Conservation (phyloP, 2,113 vertebrate species). For the Meriones unguiculatus region DNA sequence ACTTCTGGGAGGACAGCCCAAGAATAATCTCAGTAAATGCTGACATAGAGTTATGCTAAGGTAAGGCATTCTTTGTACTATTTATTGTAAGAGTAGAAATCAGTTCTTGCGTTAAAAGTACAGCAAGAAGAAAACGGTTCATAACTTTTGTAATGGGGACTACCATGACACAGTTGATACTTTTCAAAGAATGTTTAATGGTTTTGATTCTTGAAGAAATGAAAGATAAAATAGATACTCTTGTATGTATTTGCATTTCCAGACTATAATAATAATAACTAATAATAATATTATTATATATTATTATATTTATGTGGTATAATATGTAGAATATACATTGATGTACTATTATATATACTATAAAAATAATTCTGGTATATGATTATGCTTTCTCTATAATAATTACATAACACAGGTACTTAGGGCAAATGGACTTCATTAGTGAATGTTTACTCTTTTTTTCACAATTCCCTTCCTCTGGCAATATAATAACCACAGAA, state of each 20-base stretch:
- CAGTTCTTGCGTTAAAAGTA: not conserved
- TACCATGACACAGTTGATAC: not conserved
- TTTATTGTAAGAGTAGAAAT: not conserved
- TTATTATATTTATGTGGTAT: not conserved
- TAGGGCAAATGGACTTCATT: not conserved
- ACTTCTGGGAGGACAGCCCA: slow-evolving; percentile 35
- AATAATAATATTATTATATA: not conserved
- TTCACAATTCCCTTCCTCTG: not conserved
- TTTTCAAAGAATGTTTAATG: not conserved
- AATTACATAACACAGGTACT: not conserved
- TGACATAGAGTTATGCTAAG: not conserved
- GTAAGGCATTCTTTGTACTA: not conserved
- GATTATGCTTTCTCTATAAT: not conserved
- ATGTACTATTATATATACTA: not conserved
- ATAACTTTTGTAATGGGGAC: not conserved
- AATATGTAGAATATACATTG: not conserved
- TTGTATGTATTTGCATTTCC: not conserved
- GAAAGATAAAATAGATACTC: not conserved
- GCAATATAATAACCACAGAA: not conserved
- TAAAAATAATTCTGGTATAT: not conserved
- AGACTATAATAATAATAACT: not conserved
- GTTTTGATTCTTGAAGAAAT: not conserved
- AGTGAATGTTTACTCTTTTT: not conserved
- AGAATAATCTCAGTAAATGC: slow-evolving; percentile 1
- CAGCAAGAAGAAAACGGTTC: not conserved